A percentile compares a stretch with the other conserved stretches of the same genome.
These are phyloP conservation scores for Procavia capensis DNA, from an alignment of 2,113 vertebrate genomes.

Conservation along the genomic window DNA sequence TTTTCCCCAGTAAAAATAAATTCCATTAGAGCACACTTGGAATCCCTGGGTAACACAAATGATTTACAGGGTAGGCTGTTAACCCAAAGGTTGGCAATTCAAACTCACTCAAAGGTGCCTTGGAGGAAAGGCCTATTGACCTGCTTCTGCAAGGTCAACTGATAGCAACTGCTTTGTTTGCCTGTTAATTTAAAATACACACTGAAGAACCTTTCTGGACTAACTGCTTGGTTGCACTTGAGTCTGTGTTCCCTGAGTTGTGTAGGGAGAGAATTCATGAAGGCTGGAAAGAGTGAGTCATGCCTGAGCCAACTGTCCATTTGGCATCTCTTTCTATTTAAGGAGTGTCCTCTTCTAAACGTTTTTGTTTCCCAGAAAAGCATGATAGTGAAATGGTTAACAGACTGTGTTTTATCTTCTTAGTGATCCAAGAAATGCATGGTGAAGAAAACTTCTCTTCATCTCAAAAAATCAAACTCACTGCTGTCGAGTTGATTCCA, in stretches of 20 bases:
- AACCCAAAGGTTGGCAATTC: background rate
- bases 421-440: background rate
- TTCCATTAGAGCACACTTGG: background rate
- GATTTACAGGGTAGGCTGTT: background rate
- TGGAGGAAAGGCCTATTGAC: background rate
- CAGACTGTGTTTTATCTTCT: background rate
- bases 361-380: background rate
- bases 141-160: background rate
- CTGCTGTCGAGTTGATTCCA: too few species aligned
- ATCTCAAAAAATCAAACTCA: too few species aligned
- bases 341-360: constrained; percentile 28
- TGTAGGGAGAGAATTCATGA: background rate
- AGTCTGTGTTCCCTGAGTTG: background rate
- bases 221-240: background rate
- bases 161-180: background rate
- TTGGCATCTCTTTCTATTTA: constrained; percentile 38
- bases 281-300: constrained; percentile 45
- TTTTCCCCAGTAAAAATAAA: constrained; percentile 57
- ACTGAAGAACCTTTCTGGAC: background rate
- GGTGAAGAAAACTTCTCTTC: background rate
- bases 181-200: background rate
- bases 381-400: constrained; percentile 26
- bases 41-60: background rate
- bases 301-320: background rate
- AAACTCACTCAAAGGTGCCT: background rate